These are phyloP conservation scores for Steatornis caripensis DNA, from an alignment of 2,113 vertebrate species.

Conservation along the genomic window DNA sequence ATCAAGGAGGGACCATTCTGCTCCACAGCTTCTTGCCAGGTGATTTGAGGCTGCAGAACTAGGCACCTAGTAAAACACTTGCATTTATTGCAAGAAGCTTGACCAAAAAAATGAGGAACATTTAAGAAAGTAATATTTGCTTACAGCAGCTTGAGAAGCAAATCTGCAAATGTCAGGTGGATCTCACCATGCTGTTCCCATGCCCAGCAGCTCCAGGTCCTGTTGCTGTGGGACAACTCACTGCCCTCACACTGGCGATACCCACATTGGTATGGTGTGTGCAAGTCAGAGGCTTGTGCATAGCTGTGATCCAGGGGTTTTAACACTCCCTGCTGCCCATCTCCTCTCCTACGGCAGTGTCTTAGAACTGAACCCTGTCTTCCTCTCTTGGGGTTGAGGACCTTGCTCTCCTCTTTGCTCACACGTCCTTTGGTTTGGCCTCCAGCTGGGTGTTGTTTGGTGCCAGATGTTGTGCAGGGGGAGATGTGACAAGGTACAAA, in stretches of 20 bases:
- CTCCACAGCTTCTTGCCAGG: neutral
- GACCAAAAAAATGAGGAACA: neutral
- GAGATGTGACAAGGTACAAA: neutral
- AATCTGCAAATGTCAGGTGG: neutral
- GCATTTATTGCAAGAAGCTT: neutral
- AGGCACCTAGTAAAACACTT: neutral
- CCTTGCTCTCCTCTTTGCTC: neutral
- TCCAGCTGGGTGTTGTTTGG: neutral
- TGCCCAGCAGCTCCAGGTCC: neutral
- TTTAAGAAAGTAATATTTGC: neutral
- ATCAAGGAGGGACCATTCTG: neutral
- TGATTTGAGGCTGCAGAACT: neutral
- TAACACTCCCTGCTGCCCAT: rapidly evolving
- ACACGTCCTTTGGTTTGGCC: neutral
- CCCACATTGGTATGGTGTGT: neutral
- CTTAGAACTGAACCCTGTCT: rapidly evolving
- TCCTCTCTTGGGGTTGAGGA: neutral
- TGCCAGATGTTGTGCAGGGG: neutral
- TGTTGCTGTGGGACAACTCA: neutral
- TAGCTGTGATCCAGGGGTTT: neutral
- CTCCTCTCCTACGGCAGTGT: rapidly evolving
- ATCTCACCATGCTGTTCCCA: neutral
- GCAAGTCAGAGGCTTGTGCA: neutral
- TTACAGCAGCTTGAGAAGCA: neutral
- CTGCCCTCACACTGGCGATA: rapidly evolving